phyloP scores from a whole-genome alignment of 2,888 invertebrate genomes.

The Trachelus stipa region DNA sequence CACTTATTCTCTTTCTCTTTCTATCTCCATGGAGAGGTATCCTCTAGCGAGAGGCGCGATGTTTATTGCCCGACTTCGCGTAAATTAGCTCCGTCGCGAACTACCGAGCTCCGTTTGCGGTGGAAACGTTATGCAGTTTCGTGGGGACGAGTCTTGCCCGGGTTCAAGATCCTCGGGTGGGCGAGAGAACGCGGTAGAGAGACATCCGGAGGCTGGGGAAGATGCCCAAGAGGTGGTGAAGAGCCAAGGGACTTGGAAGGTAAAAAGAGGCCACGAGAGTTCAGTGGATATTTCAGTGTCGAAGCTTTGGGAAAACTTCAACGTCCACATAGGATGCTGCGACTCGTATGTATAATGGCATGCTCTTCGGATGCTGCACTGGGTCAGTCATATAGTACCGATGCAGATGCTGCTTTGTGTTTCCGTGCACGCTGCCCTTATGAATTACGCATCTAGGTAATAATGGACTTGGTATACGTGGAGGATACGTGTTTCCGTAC shows the following conservation, averaged over 20 bases:
- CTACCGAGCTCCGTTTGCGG: constrained; percentile 13
- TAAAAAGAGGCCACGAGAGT: background rate
- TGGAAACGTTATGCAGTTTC: background rate
- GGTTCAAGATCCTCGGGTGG: background rate
- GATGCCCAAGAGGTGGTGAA: background rate
- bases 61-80: constrained; percentile 62
- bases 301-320: background rate
- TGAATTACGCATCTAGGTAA: background rate
- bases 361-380: background rate
- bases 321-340: background rate
- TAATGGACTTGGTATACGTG: background rate
- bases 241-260: background rate
- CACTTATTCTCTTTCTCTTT: constrained; percentile 21
- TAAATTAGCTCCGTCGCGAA: constrained; percentile 57
- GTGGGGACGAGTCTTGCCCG: background rate
- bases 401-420: background rate
- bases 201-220: background rate
- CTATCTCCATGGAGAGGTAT: constrained; percentile 41
- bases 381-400: background rate
- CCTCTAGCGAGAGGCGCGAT: constrained; percentile 59
- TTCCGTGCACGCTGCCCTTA: background rate
- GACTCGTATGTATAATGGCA: background rate
- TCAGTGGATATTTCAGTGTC: background rate
- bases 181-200: background rate
- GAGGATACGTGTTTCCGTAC: too few species aligned